These are phyloP conservation scores for Amia ocellicauda DNA, from an alignment of 2,113 vertebrate species.

Conservation along the genomic window DNA sequence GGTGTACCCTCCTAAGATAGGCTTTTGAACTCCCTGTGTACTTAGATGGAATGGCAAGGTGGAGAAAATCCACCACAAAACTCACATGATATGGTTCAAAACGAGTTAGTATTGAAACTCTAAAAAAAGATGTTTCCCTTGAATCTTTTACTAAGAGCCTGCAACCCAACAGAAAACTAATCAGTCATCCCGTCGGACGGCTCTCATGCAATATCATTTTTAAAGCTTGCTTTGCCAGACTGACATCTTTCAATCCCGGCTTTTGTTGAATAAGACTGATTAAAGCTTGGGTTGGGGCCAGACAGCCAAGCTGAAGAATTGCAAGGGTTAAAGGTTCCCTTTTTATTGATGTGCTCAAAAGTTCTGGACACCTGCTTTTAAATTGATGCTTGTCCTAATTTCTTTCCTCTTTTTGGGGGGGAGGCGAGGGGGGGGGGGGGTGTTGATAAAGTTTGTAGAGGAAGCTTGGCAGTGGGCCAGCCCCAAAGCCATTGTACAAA, in stretches of 20 bases:
- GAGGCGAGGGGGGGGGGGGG: conserved; percentile 41
- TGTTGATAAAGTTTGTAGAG: conserved; percentile 64
- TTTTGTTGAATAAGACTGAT: conserved; percentile 67
- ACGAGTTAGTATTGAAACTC: too few relatives aligned
- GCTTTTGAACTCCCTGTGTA: too few relatives aligned
- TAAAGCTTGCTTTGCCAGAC: conserved; percentile 49
- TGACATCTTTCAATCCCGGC: conserved; percentile 66
- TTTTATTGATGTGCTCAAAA: conserved; percentile 60
- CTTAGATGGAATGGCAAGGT: too few relatives aligned
- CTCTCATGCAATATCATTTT: conserved; percentile 43
- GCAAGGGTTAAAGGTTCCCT: conserved; percentile 60
- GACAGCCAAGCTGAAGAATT: conserved; percentile 60
- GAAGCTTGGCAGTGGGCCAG: conserved; percentile 63
- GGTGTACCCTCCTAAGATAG: too few relatives aligned
- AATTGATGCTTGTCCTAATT: conserved; percentile 59
- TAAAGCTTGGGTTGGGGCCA: conserved; percentile 61
- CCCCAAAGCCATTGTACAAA: conserved; percentile 45
- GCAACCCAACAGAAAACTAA: too few relatives aligned
- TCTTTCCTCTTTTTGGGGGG: conserved; percentile 50
- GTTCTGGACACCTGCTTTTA: conserved; percentile 75
- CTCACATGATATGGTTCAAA: too few relatives aligned
- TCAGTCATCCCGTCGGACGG: too few relatives aligned
- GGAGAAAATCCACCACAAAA: too few relatives aligned
- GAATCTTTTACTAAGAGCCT: too few relatives aligned
- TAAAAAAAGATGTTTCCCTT: too few relatives aligned